Conservation (phyloP, 2,888 invertebrate species). For the Amiota mariae region DNA sequence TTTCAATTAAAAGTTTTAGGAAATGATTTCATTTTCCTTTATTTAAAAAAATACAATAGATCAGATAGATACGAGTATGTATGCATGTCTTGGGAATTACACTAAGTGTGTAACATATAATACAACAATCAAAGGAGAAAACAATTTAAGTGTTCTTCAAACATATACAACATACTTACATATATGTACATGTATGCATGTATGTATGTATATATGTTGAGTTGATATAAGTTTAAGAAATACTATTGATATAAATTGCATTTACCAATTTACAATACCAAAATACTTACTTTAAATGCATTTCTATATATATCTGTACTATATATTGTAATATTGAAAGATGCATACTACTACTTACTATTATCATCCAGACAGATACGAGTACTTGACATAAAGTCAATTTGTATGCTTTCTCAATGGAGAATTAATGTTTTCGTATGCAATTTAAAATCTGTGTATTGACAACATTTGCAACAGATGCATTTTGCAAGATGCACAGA, state of each 20-base stretch:
- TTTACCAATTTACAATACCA: conserved; percentile 33
- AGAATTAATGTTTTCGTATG: conserved; percentile 46
- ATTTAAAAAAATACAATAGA: conserved; percentile 31
- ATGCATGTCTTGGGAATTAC: too few species aligned
- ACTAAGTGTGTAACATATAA: too few species aligned
- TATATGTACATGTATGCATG: too few species aligned
- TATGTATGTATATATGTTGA: too few species aligned
- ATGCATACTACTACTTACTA: too few species aligned
- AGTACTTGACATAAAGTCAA: conserved; percentile 37
- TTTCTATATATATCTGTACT: too few species aligned
- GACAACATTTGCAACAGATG: conserved; percentile 49
- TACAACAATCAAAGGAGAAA: too few species aligned
- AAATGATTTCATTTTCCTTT: conserved; percentile 55
- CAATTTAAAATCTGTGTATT: conserved; percentile 61
- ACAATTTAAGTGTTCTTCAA: too few species aligned
- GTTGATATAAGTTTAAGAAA: conserved; percentile 29
- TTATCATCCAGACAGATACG: conserved; percentile 28
- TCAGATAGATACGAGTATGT: too few species aligned
- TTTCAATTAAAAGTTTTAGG: conserved; percentile 70
- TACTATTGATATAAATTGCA: conserved; percentile 45
- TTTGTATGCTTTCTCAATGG: conserved; percentile 21
- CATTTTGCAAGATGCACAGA: conserved; percentile 14
- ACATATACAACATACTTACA: too few species aligned
- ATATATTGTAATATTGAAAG: too few species aligned
- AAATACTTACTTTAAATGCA: conserved; percentile 36